A percentile compares a stretch with the other conserved stretches of the same genome.
Evolutionary conservation across 1,140 invertebrate species (phyloP).

Genomic region (Drosophila nebulosa): DNA sequence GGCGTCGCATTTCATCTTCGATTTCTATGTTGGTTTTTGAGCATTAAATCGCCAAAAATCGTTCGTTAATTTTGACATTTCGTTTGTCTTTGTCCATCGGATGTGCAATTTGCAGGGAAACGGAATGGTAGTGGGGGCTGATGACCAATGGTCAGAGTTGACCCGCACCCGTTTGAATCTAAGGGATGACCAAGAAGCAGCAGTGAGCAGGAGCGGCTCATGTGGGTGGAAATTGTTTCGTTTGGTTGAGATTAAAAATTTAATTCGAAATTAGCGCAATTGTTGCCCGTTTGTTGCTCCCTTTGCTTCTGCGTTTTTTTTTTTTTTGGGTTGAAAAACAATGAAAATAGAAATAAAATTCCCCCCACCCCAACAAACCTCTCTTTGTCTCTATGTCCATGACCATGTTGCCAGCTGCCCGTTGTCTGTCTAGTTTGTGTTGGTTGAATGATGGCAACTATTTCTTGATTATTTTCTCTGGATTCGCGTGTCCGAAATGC

Average conservation of each 20-base stretch:
- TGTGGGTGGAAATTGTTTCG: constrained; percentile 65
- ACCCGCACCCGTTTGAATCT: constrained; percentile 45
- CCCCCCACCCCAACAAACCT: constrained; percentile 24
- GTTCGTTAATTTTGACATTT: constrained; percentile 76
- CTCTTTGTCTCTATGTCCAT: not conserved
- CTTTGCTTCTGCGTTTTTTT: constrained; percentile 35
- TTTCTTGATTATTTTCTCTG: constrained; percentile 70
- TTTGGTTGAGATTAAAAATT: constrained; percentile 69
- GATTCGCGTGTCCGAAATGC: constrained; percentile 33
- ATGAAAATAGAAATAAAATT: constrained; percentile 61
- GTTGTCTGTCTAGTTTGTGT: constrained; percentile 9
- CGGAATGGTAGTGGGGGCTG: constrained; percentile 6
- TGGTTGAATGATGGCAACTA: constrained; percentile 60
- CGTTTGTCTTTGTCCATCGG: constrained; percentile 57
- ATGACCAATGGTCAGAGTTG: constrained; percentile 58
- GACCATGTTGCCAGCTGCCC: constrained; percentile 20
- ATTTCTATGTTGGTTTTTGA: constrained; percentile 50
- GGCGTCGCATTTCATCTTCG: constrained; percentile 63
- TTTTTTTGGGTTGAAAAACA: constrained; percentile 11
- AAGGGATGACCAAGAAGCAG: constrained; percentile 15
- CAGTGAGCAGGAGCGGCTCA: constrained; percentile 25
- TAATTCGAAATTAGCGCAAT: constrained; percentile 79
- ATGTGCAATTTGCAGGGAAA: not conserved
- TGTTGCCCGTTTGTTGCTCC: constrained; percentile 64
- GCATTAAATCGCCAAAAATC: constrained; percentile 76